Base-by-base conservation (phyloP, 2,797 vertebrate genomes). In the Megalops cyprinoides region DNA sequence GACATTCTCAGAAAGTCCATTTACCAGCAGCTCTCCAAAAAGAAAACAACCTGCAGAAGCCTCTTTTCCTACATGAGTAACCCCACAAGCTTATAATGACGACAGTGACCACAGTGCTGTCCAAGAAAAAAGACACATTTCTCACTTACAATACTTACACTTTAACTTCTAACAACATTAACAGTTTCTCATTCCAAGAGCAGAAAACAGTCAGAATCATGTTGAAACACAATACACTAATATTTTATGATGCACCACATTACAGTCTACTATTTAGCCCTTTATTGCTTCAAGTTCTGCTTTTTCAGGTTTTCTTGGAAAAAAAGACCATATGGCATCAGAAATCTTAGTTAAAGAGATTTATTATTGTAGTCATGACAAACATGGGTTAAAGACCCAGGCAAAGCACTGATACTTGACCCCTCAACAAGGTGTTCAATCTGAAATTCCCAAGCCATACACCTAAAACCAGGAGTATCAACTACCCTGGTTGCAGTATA, bases 11-110 rank as follows among this genome's bases (percentile, higher is more conserved):
- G 55, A 56, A 42, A 44, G 55, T 8, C 39, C 46, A 25, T 6
- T 67, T 48, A 80, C 79, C 46, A 39, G 69, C 51, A 74, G 79
- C 25, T 20, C 51, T 58, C 42, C n/a, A 56, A 56, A 46, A 56
- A 58, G 69, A 37, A 10, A n/a, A 28, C n/a, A 37, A 79, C 34
- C 62, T 1, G 14, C 14, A n/a, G n/a, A n/a, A n/a, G n/a, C n/a
- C n/a, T n/a, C n/a, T n/a, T n/a, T n/a, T n/a, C n/a, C 20, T 4
- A 3, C 4, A 37, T 69, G 65, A 69, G 15, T 69, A 5, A 69
- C 65, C 65, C 2, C 65, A 42, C 42, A 34, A 14, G n/a, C 37
- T 1, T 69, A 42, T 20, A 60, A 28, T 60, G 42, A 69, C 25
- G n/a, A 28, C 37, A n/a, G n/a, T n/a, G n/a, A n/a, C n/a, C n/a